Evolutionary conservation across 1,140 invertebrate species (phyloP), one percentile per base, ranked within the genome.

Genomic region (Micrasema minimum): DNA sequence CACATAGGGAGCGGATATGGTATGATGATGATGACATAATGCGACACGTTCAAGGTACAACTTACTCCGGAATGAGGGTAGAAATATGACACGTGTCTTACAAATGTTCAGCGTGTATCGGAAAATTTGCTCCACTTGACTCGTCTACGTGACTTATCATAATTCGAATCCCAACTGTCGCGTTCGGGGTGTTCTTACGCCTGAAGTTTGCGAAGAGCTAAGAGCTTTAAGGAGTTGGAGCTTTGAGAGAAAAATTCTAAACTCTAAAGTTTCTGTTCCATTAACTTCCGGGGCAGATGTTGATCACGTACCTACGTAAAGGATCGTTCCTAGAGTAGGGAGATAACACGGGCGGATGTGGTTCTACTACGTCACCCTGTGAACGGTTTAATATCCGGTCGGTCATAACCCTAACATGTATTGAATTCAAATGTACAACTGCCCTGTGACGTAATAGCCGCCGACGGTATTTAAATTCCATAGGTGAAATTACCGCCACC

Each of bases 371-470:
- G 37, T 38, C 45, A 41, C 11, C 20, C 9, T 37, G 48, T 55
- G 48, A 50, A 48, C 70, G 23, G 20, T 22, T 66, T 72, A 67
- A 72, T 72, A 72, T 72, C 70, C 70, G 66, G 70, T 23, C 70
- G 65, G 70, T 61, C 64, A 51, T 41, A 61, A 72, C 70, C 64
- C 65, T 67, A 59, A 72, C 70, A 64, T 66, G 64, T 61, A 72
- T 72, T 72, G 70, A 72, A 72, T 72, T 72, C 65, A 72, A 72
- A 72, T 72, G 64, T 41, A 66, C 69, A 51, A 50, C 31, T 38
- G 35, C 31, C 16, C 62, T 37, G 48, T 51, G 46, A 66, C 18
- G 62, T 16, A n/a, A 45, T 68, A 18, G 18, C 7, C 20, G 66
- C 45, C 38, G 53, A 45, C 67, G 26, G 53, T 14, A 69, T 69